A percentile compares a stretch with the other conserved stretches of the same genome.
Conservation (phyloP, 2,888 invertebrate genomes). For the Mythimna lalbum region DNA sequence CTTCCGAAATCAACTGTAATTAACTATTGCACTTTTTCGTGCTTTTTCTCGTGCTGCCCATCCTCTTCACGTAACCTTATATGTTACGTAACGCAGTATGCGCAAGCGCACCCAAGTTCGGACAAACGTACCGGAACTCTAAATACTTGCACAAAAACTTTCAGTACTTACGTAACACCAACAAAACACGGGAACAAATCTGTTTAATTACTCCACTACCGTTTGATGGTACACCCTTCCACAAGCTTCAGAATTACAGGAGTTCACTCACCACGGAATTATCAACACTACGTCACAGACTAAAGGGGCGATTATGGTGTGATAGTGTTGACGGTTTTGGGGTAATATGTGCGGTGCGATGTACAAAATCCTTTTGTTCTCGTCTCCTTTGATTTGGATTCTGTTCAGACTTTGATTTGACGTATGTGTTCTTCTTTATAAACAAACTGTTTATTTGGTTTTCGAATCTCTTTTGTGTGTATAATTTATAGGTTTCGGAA, state of each 20-base stretch:
- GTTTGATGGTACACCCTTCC: constrained; percentile 66
- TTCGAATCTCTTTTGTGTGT: constrained; percentile 51
- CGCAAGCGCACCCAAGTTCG: constrained; percentile 6
- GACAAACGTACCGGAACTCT: constrained; percentile 30
- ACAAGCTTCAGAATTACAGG: constrained; percentile 6
- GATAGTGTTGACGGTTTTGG: background rate
- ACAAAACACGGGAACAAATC: constrained; percentile 47
- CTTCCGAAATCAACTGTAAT: too few relatives aligned
- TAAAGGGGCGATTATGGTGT: constrained; percentile 14
- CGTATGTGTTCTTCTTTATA: constrained; percentile 57
- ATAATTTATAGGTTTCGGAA: constrained; percentile 61
- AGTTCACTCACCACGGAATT: background rate
- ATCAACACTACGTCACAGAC: background rate
- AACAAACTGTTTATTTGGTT: constrained; percentile 60
- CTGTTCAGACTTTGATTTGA: constrained; percentile 66
- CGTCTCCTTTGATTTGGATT: constrained; percentile 70
- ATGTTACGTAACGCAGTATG: background rate
- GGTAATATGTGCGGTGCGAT: constrained; percentile 19
- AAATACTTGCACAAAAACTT: constrained; percentile 38
- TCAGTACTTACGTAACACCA: constrained; percentile 49
- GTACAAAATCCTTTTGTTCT: constrained; percentile 70
- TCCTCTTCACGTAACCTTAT: background rate
- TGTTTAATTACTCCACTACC: constrained; percentile 61
- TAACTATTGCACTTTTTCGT: too few relatives aligned
- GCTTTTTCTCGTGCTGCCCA: too few relatives aligned